Evolutionary conservation across 2,888 invertebrate species (phyloP), one percentile per base, ranked within the genome.

Genomic region (Acrobeloides nanus): DNA sequence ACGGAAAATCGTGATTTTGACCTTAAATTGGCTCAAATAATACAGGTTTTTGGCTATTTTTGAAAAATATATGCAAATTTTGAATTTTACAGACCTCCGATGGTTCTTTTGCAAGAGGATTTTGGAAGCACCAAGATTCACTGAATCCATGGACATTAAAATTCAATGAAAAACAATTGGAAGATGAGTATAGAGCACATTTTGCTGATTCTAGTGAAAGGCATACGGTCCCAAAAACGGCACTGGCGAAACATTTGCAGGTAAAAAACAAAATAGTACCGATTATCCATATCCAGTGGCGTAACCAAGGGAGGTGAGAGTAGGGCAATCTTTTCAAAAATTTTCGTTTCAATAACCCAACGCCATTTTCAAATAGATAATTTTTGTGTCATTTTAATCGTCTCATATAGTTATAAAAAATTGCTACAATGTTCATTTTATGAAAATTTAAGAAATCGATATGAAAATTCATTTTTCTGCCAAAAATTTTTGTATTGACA

Each of bases 91-190:
- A n/a, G 34, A 34, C 37, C 33, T 35, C 40, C 18, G 61, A 62
- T 23, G 61, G 58, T 4, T 38, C 58, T 10, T 62, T 62, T 27
- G 58, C 59, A 3, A 55, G 59, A 12, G 55, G 61, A 17, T 65
- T 62, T 50, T 65, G 62, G 63, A 58, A 48, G 38, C 61, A 62
- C 46, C 58, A 59, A 38, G 60, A 66, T 38, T 63, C 66, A 48
- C 89, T 93, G 34, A 84, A 85, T 44, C 62, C 66, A 27, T 81
- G 86, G 65, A 86, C 87, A 0, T 77, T 92, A 18, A 86, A 84
- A 74, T 93, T 92, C 76, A 83, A 83, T 64, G 82, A 85, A 45
- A 75, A 56, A 26, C 62, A 59, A 32, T 61, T 72, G 6, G 72
- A 72, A 48, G 46, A 61, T 6, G 71, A 73, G 51, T 72, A 72